These are phyloP conservation scores for Brachionus rubens DNA, from an alignment of 1,140 invertebrate species.

Conservation along the genomic window DNA sequence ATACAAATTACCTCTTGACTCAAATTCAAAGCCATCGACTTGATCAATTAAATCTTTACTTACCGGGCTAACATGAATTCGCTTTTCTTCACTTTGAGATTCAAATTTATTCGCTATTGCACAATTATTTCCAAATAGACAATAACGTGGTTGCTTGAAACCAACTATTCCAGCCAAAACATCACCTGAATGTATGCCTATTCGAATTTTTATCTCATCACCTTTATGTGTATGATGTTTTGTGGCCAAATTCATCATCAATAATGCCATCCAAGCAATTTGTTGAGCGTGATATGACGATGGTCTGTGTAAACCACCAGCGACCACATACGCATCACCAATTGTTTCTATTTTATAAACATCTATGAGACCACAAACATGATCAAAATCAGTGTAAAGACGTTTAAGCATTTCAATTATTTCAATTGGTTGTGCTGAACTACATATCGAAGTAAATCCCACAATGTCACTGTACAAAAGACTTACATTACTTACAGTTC, in stretches of 20 bases:
- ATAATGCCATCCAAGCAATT: slow-evolving; percentile 88
- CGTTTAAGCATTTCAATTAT: slow-evolving; percentile 88
- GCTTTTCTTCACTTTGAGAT: slow-evolving; percentile 26
- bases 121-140: slow-evolving; percentile 72
- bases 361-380: slow-evolving; percentile 73
- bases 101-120: slow-evolving; percentile 41
- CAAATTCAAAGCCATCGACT: slow-evolving; percentile 38
- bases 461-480: slow-evolving; percentile 92
- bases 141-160: slow-evolving; percentile 93
- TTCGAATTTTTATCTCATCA: slow-evolving; percentile 84
- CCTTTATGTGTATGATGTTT: slow-evolving; percentile 82
- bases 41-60: slow-evolving; percentile 19
- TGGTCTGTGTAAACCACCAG: slow-evolving; percentile 66
- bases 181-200: slow-evolving; percentile 91
- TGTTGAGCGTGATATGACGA: slow-evolving; percentile 82
- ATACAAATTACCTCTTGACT: not conserved
- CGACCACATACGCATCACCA: slow-evolving; percentile 57
- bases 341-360: slow-evolving; percentile 61
- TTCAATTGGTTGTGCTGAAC: slow-evolving; percentile 52
- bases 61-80: slow-evolving; percentile 3
- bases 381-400: slow-evolving; percentile 85
- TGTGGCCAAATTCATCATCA: slow-evolving; percentile 83
- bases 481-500: slow-evolving; percentile 83
- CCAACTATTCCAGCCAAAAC: slow-evolving; percentile 94
- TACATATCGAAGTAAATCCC: slow-evolving; percentile 79